Evolutionary conservation across 2,888 invertebrate species (phyloP), one percentile per base, ranked within the genome.

Genomic region (Trissolcus brochymenae): DNA sequence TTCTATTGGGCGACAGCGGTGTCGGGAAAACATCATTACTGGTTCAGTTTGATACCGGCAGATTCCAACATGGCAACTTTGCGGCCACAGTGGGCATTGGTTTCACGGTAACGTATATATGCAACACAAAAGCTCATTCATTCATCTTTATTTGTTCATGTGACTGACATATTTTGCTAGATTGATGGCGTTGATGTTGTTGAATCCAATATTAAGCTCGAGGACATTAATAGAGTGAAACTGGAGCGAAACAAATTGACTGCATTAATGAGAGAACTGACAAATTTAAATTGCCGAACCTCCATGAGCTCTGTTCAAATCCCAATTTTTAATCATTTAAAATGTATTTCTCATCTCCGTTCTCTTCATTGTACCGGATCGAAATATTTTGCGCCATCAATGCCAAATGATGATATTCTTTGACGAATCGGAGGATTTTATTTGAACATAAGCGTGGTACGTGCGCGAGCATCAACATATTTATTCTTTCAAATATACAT

Each of bases 41-140:
- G 78, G 97, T 97, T 35, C 96, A 97, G 90, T 98, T 97, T 88
- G 97, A 97, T 89, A 97, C 96, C 13, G 96, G 96, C 61, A 95
- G 94, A 90, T 97, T 97, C 89, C 95, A 96, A 87, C 92, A 94
- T 0, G 96, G 96, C 6, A 96, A 95, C 83, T 98, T 97, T 90
- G 96, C 97, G 0, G 97, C 97, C 6, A 98, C 97, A 0, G 97
- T 98, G 62, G 97, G 97, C 64, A 97, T 98, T 83, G 97, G 97
- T 46, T 95, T 98, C 87, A 97, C 96, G 92, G 97, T 97, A 90
- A 95, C 95, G 93, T 74, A n/a, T n/a, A n/a, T n/a, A 68, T 35
- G 6, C 17, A 43, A 9, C 41, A 21, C 16, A 41, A 19, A 43
- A 41, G 14, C 9, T 51, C 7, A 46, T 16, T 35, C 46, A 46